A percentile compares a stretch with the other conserved stretches of the same genome.
Evolutionary conservation across 2,113 vertebrate species (phyloP).

Genomic region (Neolamprologus caudopunctatus): DNA sequence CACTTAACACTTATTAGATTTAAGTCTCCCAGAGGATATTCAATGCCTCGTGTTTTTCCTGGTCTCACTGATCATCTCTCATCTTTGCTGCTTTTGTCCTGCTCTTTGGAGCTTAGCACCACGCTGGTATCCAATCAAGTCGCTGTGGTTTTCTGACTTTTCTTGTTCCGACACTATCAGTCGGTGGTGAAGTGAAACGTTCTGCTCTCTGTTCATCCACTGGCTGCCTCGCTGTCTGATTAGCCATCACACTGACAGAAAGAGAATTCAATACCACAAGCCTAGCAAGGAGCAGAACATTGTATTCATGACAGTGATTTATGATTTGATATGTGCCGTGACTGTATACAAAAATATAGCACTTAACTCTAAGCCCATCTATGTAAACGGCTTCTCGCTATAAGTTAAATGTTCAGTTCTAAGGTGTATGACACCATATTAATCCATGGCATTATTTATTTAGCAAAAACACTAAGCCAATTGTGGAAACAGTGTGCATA

Average conservation of each 20-base stretch:
- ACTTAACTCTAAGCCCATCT: neutral
- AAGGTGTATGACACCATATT: neutral
- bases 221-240: neutral
- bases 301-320: neutral
- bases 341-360: neutral
- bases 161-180: neutral
- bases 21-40: neutral
- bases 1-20: neutral
- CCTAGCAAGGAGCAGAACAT: neutral
- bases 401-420: neutral
- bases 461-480: neutral
- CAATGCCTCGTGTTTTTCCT: neutral
- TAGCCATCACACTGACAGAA: neutral
- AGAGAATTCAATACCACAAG: neutral
- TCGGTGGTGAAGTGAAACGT: neutral
- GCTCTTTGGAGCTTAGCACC: neutral
- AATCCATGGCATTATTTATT: neutral
- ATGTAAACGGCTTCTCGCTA: neutral
- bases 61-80: neutral
- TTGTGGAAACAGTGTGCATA: neutral
- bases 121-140: neutral
- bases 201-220: neutral
- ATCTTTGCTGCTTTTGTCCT: neutral
- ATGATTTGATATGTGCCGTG: neutral
- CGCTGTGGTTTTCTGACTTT: neutral